Conservation (phyloP, 1,140 invertebrate species). For the Chironomus tepperi region DNA sequence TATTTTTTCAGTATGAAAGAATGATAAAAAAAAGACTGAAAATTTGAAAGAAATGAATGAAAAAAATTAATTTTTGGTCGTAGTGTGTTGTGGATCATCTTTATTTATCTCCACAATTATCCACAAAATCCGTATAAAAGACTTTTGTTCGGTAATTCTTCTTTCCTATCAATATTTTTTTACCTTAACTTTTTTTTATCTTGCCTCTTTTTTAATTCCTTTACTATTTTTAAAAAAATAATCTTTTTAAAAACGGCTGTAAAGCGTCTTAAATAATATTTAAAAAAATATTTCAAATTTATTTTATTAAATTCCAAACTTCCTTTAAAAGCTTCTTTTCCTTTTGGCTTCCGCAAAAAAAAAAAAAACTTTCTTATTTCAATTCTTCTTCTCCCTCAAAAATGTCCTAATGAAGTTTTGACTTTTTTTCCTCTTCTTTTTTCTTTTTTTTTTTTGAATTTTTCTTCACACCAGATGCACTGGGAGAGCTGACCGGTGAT, state of each 20-base stretch:
- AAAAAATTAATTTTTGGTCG: not conserved
- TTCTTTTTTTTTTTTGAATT: not conserved
- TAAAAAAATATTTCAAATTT: not conserved
- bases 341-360: not conserved
- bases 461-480: slow-evolving; percentile 31
- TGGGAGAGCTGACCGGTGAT: slow-evolving; percentile 38
- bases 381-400: too few species aligned
- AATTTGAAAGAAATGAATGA: not conserved
- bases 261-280: not conserved
- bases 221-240: not conserved
- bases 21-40: not conserved
- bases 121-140: not conserved
- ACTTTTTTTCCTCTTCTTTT: not conserved
- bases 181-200: not conserved
- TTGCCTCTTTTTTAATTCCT: not conserved
- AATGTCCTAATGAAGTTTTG: too few species aligned
- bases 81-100: slow-evolving; percentile 18
- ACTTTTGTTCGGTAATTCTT: slow-evolving; percentile 25
- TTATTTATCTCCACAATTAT: slow-evolving; percentile 27
- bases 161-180: slow-evolving; percentile 23
- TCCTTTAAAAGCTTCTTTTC: not conserved
- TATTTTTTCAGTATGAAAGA: not conserved
- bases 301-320: not conserved
- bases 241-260: not conserved
- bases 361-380: too few species aligned